These are phyloP conservation scores for Phasia obesa DNA, from an alignment of 2,888 invertebrate genomes.

Conservation along the genomic window DNA sequence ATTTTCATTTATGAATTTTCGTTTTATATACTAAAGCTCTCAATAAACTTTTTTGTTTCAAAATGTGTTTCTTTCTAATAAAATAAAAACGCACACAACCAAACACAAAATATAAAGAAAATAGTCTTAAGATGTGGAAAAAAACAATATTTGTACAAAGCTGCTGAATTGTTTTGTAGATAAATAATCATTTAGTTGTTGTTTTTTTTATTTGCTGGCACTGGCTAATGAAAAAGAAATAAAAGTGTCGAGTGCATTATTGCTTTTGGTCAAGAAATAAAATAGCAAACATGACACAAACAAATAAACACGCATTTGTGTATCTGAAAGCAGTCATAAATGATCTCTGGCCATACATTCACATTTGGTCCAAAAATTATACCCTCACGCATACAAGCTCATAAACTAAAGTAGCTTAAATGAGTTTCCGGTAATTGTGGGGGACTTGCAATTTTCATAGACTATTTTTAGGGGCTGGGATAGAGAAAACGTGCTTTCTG, in stretches of 20 bases:
- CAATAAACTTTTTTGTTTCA: slow-evolving; percentile 29
- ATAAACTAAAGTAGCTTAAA: slow-evolving; percentile 69
- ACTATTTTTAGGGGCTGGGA: background rate
- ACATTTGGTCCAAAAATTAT: slow-evolving; percentile 29
- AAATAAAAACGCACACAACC: background rate
- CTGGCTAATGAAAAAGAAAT: slow-evolving; percentile 74
- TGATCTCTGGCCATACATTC: slow-evolving; percentile 41
- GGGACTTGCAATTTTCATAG: slow-evolving; percentile 42
- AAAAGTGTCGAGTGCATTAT: slow-evolving; percentile 75
- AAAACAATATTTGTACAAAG: slow-evolving; percentile 9
- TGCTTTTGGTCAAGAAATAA: slow-evolving; percentile 68
- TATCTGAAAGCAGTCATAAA: slow-evolving; percentile 22
- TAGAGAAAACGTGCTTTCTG: slow-evolving; percentile 29
- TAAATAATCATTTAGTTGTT: slow-evolving; percentile 70
- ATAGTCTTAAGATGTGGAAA: slow-evolving; percentile 1
- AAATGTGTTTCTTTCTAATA: background rate
- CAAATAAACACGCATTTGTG: slow-evolving; percentile 7
- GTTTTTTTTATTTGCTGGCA: slow-evolving; percentile 10
- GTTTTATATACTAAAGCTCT: background rate
- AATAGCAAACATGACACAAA: slow-evolving; percentile 15
- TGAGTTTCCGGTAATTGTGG: slow-evolving; percentile 65
- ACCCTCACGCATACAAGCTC: slow-evolving; percentile 46
- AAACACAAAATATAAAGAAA: slow-evolving; percentile 18
- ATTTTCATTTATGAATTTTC: slow-evolving; percentile 18
- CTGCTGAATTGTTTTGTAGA: slow-evolving; percentile 58